Percentiles rank a stretch among this genome's conserved stretches.
These are phyloP conservation scores for Cydia fagiglandana DNA, from an alignment of 1,140 invertebrate genomes.

Conservation along the genomic window DNA sequence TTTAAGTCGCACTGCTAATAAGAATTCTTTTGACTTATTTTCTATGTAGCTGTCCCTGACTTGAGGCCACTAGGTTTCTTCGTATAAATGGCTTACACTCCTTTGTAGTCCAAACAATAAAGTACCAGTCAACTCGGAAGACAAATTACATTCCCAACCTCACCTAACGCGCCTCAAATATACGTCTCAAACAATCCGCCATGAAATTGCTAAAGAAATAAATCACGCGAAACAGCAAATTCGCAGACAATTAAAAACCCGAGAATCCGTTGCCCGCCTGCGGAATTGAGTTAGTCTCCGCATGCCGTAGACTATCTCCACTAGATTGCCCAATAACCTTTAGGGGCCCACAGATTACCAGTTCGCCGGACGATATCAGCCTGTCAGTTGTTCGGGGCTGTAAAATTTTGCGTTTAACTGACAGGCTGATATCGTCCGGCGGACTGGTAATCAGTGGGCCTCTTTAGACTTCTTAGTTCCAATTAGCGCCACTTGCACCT, in stretches of 20 bases:
- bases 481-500: no score
- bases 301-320: background rate
- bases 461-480: no score
- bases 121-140: background rate
- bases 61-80: background rate
- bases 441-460: no score
- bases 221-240: constrained; percentile 23
- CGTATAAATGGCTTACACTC: background rate
- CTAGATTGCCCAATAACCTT: background rate
- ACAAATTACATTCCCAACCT: background rate
- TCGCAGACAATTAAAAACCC: constrained; percentile 30
- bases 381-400: no score
- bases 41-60: no score
- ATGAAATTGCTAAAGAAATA: constrained; percentile 24
- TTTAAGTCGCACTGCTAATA: no score
- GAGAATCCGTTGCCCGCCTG: constrained; percentile 18
- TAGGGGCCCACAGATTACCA: no score
- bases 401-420: no score
- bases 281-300: constrained; percentile 26
- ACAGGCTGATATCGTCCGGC: no score
- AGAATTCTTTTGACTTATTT: no score
- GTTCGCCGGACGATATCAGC: no score
- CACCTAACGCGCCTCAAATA: constrained; percentile 4
- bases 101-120: background rate
- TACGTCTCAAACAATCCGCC: background rate